Percentiles rank a stretch among this genome's conserved stretches.
phyloP scores from a whole-genome alignment of 2,888 invertebrate genomes.

The Synanthedon andrenaeformis region DNA sequence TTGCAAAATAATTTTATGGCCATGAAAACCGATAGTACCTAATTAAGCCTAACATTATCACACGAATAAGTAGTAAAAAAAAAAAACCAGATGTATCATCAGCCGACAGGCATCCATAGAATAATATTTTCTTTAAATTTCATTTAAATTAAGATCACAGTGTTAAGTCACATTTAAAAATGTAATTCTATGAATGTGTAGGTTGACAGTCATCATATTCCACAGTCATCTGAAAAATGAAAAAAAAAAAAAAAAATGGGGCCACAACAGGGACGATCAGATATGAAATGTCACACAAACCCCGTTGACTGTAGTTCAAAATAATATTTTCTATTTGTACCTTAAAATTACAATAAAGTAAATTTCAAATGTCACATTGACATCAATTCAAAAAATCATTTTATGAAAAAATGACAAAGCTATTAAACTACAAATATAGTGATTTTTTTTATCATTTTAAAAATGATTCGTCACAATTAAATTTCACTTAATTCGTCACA shows the following conservation, averaged over 20 bases:
- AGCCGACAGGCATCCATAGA: constrained; percentile 46
- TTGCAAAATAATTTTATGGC: constrained; percentile 48
- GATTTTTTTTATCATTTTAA: not conserved
- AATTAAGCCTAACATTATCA: constrained; percentile 62
- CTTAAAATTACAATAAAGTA: not conserved
- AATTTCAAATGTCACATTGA: not conserved
- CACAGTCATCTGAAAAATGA: constrained; percentile 58
- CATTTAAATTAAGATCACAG: constrained; percentile 70
- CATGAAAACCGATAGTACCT: constrained; percentile 43
- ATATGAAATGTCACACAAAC: constrained; percentile 41
- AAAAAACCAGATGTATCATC: constrained; percentile 46
- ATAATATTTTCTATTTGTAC: not conserved
- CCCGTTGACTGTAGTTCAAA: constrained; percentile 35
- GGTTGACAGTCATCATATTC: constrained; percentile 58
- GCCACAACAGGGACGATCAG: constrained; percentile 38
- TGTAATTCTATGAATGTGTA: constrained; percentile 58
- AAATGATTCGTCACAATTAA: not conserved
- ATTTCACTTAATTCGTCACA: constrained; percentile 7
- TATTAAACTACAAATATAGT: not conserved
- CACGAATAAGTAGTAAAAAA: constrained; percentile 61
- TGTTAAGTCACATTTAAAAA: constrained; percentile 63
- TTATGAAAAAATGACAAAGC: not conserved
- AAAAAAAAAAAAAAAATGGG: constrained; percentile 35
- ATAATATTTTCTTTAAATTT: constrained; percentile 49
- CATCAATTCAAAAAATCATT: not conserved